These are phyloP conservation scores for Phodopus roborovskii DNA, from an alignment of 2,113 vertebrate genomes.

Conservation along the genomic window DNA sequence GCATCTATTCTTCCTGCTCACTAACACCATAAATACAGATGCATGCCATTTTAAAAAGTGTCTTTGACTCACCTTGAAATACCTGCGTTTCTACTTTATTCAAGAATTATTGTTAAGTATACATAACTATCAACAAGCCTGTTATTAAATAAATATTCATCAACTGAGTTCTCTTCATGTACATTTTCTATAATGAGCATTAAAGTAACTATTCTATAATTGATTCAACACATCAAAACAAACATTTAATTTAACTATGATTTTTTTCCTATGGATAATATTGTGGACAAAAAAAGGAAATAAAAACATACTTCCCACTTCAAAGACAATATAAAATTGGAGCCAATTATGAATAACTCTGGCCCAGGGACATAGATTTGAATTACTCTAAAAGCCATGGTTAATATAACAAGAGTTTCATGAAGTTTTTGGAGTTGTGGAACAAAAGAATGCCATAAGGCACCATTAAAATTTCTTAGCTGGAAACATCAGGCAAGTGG, in stretches of 20 bases:
- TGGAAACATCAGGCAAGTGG: not conserved
- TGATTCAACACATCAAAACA: constrained; percentile 25
- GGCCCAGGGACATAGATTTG: not conserved
- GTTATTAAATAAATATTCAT: constrained; percentile 42
- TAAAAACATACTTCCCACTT: not conserved
- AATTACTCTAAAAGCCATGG: not conserved
- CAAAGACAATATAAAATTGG: not conserved
- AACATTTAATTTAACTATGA: not conserved
- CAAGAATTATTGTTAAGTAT: not conserved
- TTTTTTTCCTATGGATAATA: not conserved
- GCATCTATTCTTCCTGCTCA: not conserved
- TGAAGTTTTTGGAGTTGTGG: not conserved
- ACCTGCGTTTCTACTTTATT: not conserved
- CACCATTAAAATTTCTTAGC: not conserved
- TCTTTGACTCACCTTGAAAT: not conserved
- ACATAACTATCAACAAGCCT: not conserved
- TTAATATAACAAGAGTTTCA: not conserved
- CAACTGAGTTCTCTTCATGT: not conserved
- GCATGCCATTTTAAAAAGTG: not conserved
- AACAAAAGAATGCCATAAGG: not conserved
- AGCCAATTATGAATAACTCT: not conserved
- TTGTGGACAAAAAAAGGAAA: not conserved
- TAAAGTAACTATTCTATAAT: not conserved
- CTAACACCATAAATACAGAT: not conserved
- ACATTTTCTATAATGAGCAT: constrained; percentile 17